Evolutionary conservation across 2,113 vertebrate species (phyloP).

Genomic region (Perca schrenkii): DNA sequence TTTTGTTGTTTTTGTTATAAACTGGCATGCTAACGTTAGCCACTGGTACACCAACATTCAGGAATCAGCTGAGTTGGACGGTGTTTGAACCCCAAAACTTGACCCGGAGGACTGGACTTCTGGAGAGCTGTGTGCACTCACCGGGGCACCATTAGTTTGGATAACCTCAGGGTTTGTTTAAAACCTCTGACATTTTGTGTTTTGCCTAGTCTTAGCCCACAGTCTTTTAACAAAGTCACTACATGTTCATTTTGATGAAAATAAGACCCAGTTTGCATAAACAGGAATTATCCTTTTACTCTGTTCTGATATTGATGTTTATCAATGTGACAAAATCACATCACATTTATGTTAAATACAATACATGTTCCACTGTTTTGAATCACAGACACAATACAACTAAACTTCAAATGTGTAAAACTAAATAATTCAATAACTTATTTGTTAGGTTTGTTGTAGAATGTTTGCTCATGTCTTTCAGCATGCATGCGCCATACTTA

Average conservation of each 20-base stretch:
- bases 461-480: neutral
- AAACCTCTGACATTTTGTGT: neutral
- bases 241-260: neutral
- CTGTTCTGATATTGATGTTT: neutral
- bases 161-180: neutral
- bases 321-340: neutral
- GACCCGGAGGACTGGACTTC: neutral
- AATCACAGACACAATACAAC: neutral
- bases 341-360: no score
- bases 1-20: neutral
- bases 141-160: no score
- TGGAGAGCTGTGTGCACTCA: neutral
- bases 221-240: neutral
- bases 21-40: neutral
- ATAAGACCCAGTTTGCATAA: neutral
- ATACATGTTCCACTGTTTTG: neutral
- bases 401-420: no score
- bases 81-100: neutral
- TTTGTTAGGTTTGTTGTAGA: no score
- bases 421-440: no score
- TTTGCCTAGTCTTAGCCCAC: neutral
- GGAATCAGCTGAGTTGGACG: neutral
- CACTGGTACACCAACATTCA: neutral
- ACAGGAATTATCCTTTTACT: neutral
- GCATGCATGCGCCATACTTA: neutral